These are phyloP conservation scores for Takifugu rubripes DNA, from an alignment of 2,797 vertebrate species.

Conservation along the genomic window DNA sequence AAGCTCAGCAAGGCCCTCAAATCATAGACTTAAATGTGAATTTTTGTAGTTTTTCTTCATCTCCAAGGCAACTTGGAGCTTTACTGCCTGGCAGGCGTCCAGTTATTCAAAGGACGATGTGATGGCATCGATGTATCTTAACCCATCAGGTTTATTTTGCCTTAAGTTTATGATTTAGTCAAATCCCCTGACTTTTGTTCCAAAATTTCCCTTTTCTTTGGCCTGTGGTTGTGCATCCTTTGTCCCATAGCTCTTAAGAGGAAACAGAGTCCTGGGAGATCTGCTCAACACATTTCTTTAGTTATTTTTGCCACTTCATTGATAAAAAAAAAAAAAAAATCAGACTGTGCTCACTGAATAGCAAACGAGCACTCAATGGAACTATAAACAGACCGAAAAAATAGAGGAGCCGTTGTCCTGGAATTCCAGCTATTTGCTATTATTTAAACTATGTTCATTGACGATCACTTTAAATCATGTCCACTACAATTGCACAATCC, in stretches of 20 bases:
- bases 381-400: conserved; percentile 30
- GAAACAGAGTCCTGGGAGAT: neutral
- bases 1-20: conserved; percentile 46
- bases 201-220: conserved; percentile 10
- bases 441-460: conserved; percentile 8
- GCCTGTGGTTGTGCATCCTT: conserved; percentile 17
- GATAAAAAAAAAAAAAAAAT: conserved; percentile 24
- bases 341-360: conserved; percentile 22
- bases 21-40: conserved; percentile 55
- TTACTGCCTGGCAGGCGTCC: conserved; percentile 62
- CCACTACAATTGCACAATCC: conserved; percentile 2
- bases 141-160: conserved; percentile 48
- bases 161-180: conserved; percentile 39
- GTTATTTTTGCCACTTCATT: conserved; percentile 21
- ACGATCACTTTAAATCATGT: conserved; percentile 1
- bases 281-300: conserved; percentile 21
- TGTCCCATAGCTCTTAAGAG: conserved; percentile 2
- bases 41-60: conserved; percentile 29
- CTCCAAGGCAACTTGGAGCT: conserved; percentile 45
- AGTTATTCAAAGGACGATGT: conserved; percentile 51
- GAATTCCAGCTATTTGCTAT: conserved; percentile 9
- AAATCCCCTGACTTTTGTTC: conserved; percentile 4
- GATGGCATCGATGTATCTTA: conserved; percentile 65
- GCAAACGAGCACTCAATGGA: conserved; percentile 38
- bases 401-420: conserved; percentile 11